Evolutionary conservation across 2,797 vertebrate species (phyloP).

Genomic region (Urosaurus nigricauda): DNA sequence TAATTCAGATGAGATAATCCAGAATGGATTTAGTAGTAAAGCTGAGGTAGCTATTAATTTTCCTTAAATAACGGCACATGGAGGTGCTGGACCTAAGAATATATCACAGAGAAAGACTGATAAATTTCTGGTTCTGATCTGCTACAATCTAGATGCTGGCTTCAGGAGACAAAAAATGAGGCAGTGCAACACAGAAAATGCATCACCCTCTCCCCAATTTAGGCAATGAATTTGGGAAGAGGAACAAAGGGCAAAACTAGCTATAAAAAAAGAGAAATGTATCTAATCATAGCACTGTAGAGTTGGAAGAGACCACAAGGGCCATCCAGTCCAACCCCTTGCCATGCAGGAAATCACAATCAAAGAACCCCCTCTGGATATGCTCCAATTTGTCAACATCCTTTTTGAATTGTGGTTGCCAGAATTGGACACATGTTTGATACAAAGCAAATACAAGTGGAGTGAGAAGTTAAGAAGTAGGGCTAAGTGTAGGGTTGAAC

Average conservation of each 20-base stretch:
- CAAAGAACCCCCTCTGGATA: too few species aligned
- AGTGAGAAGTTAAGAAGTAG: background rate
- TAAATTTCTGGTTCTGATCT: background rate
- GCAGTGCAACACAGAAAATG: background rate
- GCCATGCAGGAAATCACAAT: too few species aligned
- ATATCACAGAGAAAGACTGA: background rate
- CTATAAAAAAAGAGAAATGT: background rate
- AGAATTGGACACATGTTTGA: too few species aligned
- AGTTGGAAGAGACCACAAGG: too few species aligned
- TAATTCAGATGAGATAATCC: too few species aligned
- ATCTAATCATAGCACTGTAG: too few species aligned
- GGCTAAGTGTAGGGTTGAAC: background rate
- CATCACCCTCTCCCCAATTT: background rate
- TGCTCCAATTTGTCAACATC: too few species aligned
- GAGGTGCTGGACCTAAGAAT: background rate
- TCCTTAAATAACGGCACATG: background rate
- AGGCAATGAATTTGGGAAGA: background rate
- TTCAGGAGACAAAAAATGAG: background rate
- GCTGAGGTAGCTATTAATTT: background rate
- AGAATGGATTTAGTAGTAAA: too few species aligned
- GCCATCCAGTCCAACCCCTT: too few species aligned
- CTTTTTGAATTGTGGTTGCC: too few species aligned
- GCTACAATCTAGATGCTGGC: background rate
- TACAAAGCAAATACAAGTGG: background rate
- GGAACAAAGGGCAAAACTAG: background rate